These are phyloP conservation scores for Rhagium mordax DNA, from an alignment of 2,888 invertebrate species.

Conservation along the genomic window DNA sequence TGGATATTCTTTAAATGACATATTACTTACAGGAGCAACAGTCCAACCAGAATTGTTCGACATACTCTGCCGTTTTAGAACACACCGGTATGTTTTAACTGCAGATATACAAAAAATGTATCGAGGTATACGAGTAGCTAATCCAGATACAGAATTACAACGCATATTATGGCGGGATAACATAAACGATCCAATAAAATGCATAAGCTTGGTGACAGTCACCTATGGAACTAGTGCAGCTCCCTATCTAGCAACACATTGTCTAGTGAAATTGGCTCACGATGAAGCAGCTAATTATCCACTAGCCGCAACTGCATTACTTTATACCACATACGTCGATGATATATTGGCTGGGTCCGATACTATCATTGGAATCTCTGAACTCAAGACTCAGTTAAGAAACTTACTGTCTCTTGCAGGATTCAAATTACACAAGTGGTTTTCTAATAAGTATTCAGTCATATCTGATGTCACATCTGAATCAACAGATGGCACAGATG, in stretches of 20 bases:
- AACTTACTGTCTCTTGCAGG: not conserved
- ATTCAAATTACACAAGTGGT: not conserved
- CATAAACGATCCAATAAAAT: not conserved
- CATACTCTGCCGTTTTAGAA: conserved; percentile 7
- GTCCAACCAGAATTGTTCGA: conserved; percentile 6
- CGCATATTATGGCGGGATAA: not conserved
- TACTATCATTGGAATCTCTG: not conserved
- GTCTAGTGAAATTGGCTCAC: not conserved
- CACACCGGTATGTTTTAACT: not conserved
- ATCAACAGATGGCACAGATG: no score
- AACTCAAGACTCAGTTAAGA: not conserved
- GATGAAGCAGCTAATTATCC: not conserved
- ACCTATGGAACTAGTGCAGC: conserved; percentile 3
- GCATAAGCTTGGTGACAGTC: not conserved
- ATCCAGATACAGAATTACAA: not conserved
- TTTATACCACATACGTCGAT: not conserved
- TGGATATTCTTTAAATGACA: conserved; percentile 41
- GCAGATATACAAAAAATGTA: conserved; percentile 5
- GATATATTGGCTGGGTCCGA: not conserved
- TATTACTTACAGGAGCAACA: conserved; percentile 15
- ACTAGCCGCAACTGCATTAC: not conserved
- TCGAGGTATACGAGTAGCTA: not conserved
- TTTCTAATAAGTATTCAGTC: no score
- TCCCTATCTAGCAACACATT: not conserved
- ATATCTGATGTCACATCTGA: no score